A percentile compares a stretch with the other conserved stretches of the same genome.
These are phyloP conservation scores for Silurus glanis DNA, from an alignment of 2,113 vertebrate genomes.

Conservation along the genomic window DNA sequence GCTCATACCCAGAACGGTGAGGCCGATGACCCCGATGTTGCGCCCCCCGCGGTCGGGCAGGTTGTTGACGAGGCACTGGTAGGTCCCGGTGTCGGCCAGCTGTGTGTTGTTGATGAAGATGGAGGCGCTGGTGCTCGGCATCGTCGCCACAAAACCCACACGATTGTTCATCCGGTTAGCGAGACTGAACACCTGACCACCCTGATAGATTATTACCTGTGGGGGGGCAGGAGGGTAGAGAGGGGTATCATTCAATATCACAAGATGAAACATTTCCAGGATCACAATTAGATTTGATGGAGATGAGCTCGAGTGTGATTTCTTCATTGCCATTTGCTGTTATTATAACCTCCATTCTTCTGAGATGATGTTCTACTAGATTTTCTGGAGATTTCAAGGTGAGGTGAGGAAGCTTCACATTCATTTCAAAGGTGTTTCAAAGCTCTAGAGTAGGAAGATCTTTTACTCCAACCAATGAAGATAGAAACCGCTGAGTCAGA, in stretches of 20 bases:
- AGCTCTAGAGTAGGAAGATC: no score
- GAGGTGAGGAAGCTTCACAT: no score
- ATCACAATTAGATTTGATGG: neutral
- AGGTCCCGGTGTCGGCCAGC: slow-evolving; percentile 95
- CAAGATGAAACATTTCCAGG: neutral
- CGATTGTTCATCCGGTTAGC: slow-evolving; percentile 88
- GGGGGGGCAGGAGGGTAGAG: slow-evolving; percentile 51
- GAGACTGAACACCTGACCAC: slow-evolving; percentile 92
- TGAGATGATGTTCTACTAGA: no score
- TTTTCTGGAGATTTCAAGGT: no score
- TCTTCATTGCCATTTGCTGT: no score
- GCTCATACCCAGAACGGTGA: slow-evolving; percentile 89
- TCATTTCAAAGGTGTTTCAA: no score
- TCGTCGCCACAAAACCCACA: slow-evolving; percentile 91
- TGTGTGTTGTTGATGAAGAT: slow-evolving; percentile 99
- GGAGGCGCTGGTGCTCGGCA: slow-evolving; percentile 98
- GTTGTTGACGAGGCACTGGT: slow-evolving; percentile 99
- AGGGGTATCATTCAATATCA: neutral
- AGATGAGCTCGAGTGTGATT: no score
- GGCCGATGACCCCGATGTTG: slow-evolving; percentile 94
- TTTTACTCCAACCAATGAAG: no score
- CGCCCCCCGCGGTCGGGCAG: slow-evolving; percentile 91
- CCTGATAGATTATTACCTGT: slow-evolving; percentile 97
- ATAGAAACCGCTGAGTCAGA: no score
- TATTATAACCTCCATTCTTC: no score